These are phyloP conservation scores for Colossoma macropomum DNA, from an alignment of 2,113 vertebrate species.

Conservation along the genomic window DNA sequence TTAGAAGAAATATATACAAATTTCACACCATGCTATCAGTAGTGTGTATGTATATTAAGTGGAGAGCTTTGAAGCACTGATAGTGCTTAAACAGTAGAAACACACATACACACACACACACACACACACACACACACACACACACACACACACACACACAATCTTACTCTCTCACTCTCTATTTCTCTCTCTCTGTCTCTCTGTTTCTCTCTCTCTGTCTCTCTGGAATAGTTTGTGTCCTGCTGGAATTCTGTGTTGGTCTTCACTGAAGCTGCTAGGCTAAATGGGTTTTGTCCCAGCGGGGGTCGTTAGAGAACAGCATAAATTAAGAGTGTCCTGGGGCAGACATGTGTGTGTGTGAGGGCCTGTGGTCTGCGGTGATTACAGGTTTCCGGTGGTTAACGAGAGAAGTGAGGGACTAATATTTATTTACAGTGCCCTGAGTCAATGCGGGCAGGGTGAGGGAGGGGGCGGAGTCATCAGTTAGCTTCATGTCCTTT, in stretches of 20 bases:
- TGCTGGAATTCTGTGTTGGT: slow-evolving; percentile 33
- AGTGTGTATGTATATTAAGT: not conserved
- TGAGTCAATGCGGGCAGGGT: slow-evolving; percentile 31
- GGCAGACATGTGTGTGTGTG: slow-evolving; percentile 21
- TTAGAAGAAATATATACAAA: not conserved
- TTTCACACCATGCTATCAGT: not conserved
- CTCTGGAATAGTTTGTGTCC: slow-evolving; percentile 15
- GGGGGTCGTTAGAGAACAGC: slow-evolving; percentile 64
- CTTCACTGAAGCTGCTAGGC: slow-evolving; percentile 40
- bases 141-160: not conserved
- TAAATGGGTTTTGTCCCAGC: slow-evolving; percentile 61
- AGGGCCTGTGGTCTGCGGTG: slow-evolving; percentile 44
- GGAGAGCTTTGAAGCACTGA: too few species aligned
- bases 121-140: not conserved
- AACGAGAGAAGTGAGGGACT: slow-evolving; percentile 58
- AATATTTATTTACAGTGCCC: slow-evolving; percentile 60
- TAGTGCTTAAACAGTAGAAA: too few species aligned
- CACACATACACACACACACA: not conserved
- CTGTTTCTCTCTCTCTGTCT: not conserved
- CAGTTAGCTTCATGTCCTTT: slow-evolving; percentile 13
- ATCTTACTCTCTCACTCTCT: slow-evolving; percentile 12
- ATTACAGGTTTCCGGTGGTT: slow-evolving; percentile 64
- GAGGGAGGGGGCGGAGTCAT: not conserved
- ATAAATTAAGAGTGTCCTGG: slow-evolving; percentile 63
- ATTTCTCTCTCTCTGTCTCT: slow-evolving; percentile 13